Evolutionary conservation across 2,888 invertebrate genomes (phyloP), one percentile per base, ranked within the genome.

Genomic region (Caenorhabditis wallacei): DNA sequence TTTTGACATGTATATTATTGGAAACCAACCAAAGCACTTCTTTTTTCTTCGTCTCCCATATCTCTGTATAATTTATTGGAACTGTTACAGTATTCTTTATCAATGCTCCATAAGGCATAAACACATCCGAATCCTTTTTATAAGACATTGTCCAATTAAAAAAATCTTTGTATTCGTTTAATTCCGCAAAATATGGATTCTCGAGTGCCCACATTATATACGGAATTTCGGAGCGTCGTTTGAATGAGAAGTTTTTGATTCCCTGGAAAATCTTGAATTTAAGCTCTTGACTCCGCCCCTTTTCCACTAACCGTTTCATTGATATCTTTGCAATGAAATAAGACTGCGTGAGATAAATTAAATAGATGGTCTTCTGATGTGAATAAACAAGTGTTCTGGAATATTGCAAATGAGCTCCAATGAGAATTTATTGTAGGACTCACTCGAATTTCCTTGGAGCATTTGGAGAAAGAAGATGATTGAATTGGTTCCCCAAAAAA

Each of bases 81-180:
- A 22, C 61, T 68, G 18, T 37, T 7, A 18, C 22, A 22, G 5
- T 24, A 18, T 20, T 59, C 30, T 59, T 70, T 22, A 75, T 68
- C 20, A 85, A 22, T n/a, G 20, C 24, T 16, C 85, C 87, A 64
- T 87, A 87, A 0, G 87, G 85, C 63, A 54, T 48, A 20, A 48
- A 82, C 0, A 87, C 57, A 43, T 87, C 87, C 1, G 87, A 72
- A 66, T 84, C 85, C 4, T 22, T 78, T 48, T 85, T 54, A 69
- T 82, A 85, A 1, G 82, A 84, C 87, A 87, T 87, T 13, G 87
- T 87, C 87, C 87, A 87, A 68, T 87, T 87, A 22, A 85, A 75
- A 22, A 78, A 64, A 40, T 85, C 75, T 71, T 22, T 11, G 72
- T 64, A 63, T 18, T 43, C 48, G 7, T 78, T 24, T 20, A 84